These are phyloP conservation scores for Oligia strigilis DNA, from an alignment of 2,888 invertebrate genomes.

Conservation along the genomic window DNA sequence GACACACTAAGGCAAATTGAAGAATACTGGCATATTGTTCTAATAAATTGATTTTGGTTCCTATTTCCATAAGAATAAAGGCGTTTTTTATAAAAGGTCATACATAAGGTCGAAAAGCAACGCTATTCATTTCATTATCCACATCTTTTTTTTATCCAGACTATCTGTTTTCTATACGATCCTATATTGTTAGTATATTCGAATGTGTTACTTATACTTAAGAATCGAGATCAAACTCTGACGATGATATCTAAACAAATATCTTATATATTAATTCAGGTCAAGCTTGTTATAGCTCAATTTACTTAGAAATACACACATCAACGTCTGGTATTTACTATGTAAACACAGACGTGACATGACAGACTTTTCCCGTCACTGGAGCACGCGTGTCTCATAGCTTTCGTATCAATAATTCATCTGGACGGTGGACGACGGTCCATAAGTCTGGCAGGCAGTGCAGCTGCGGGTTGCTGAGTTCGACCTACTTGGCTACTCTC, in stretches of 20 bases:
- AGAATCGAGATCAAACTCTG: not conserved
- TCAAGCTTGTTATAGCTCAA: slow-evolving; percentile 41
- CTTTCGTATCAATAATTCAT: slow-evolving; percentile 81
- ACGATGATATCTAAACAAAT: slow-evolving; percentile 10
- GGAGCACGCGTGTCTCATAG: slow-evolving; percentile 45
- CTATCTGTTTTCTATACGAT: not conserved
- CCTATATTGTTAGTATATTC: not conserved
- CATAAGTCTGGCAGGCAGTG: slow-evolving; percentile 69
- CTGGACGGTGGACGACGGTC: slow-evolving; percentile 73
- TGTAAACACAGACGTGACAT: slow-evolving; percentile 33
- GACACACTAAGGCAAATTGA: slow-evolving; percentile 21
- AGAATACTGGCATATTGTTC: not conserved
- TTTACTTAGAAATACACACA: slow-evolving; percentile 35
- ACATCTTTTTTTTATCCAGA: not conserved
- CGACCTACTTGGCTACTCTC: slow-evolving; percentile 84
- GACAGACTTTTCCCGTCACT: slow-evolving; percentile 50
- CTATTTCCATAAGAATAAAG: not conserved
- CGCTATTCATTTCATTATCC: not conserved
- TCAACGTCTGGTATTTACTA: slow-evolving; percentile 40
- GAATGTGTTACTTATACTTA: not conserved
- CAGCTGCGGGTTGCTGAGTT: slow-evolving; percentile 57
- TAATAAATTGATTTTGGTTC: not conserved
- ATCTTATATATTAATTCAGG: slow-evolving; percentile 10
- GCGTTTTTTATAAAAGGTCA: not conserved
- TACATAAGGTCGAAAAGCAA: not conserved